Conservation (phyloP, 1,140 invertebrate genomes). For the Eufriesea mexicana region DNA sequence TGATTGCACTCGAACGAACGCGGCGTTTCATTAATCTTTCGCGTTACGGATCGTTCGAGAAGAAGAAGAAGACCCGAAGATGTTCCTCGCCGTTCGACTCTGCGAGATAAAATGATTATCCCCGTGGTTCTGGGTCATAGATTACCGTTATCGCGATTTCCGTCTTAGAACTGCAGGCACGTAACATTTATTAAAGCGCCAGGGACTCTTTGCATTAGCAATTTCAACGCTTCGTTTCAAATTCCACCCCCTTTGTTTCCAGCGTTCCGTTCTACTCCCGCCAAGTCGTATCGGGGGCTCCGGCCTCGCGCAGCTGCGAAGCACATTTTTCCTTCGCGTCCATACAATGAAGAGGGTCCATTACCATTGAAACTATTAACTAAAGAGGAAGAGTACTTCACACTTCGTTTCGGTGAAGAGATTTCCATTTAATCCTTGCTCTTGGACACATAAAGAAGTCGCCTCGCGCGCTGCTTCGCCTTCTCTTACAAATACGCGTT, state of each 20-base stretch:
- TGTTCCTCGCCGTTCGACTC: neutral
- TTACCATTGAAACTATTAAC: constrained; percentile 24
- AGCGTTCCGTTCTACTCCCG: neutral
- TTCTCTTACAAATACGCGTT: neutral
- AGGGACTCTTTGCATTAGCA: neutral
- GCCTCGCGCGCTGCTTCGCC: neutral
- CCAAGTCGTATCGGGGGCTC: neutral
- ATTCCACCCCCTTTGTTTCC: neutral
- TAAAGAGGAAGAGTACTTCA: neutral
- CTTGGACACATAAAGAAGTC: neutral
- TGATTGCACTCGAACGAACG: neutral
- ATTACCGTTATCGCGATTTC: neutral
- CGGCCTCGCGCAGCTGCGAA: neutral
- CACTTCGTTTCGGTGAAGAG: constrained; percentile 4
- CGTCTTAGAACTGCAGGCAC: neutral
- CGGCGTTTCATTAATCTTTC: neutral
- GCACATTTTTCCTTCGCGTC: neutral
- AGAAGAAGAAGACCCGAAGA: neutral
- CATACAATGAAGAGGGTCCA: neutral
- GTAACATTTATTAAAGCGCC: neutral
- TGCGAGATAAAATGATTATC: neutral
- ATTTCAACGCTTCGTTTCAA: neutral
- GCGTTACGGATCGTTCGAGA: too few species aligned
- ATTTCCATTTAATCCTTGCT: constrained; percentile 6
- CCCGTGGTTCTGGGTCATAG: fast-evolving